Evolutionary conservation across 2,888 invertebrate genomes (phyloP), one percentile per base, ranked within the genome.

Genomic region (Archips crataeganus): DNA sequence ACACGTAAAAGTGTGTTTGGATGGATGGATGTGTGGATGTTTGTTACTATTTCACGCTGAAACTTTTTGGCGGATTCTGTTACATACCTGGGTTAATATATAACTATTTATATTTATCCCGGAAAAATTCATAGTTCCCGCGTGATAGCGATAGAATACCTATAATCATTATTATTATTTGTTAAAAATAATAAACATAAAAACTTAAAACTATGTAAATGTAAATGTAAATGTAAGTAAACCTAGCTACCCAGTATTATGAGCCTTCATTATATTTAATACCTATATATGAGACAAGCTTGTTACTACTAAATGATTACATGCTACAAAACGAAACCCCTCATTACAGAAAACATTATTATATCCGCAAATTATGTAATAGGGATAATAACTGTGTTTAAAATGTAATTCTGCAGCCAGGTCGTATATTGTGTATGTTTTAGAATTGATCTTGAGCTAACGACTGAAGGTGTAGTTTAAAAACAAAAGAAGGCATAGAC

Each of bases 251-350:
- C n/a, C 32, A n/a, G 64, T 34, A 9, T 64, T n/a, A 63, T 62
- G 54, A 42, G 10, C 47, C 62, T 11, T 49, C 47, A 68, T 68
- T 73, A 73, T 36, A 63, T 62, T 42, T 68, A 73, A 73, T 62
- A 49, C 63, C 57, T 54, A 51, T 39, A 72, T 68, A 60, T 62
- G 34, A 49, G 68, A 60, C 47, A 34, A 32, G 13, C 72, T 73
- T 68, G 72, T 68, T 73, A 63, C 62, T 23, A 49, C 57, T 68
- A 68, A 64, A 73, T 73, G 57, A 42, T 62, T 45, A 47, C 57
- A 57, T 60, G 32, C 45, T 23, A 36, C 34, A 36, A 10, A 11
- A 63, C 63, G 68, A 39, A 57, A 62, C 68, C 61, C 42, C 51
- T 54, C 68, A 73, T 73, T 61, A 73, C 47, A 47, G 68, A 73